Evolutionary conservation across 2,797 vertebrate species (phyloP).

Genomic region (Falco cherrug): DNA sequence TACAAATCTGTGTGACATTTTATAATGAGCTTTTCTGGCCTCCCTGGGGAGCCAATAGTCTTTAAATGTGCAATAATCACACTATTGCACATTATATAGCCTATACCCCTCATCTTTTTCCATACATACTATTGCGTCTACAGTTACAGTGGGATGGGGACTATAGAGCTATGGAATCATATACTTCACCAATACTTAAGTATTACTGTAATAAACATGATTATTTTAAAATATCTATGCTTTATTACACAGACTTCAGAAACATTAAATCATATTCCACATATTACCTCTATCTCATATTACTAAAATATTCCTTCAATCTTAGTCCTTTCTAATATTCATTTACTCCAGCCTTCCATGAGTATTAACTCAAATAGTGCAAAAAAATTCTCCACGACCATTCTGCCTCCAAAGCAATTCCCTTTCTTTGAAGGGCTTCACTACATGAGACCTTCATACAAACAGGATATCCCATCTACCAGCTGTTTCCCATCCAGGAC

Average conservation of each 20-base stretch:
- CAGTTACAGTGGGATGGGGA: background rate
- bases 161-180: background rate
- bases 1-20: background rate
- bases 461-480: background rate
- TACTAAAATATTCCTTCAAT: background rate
- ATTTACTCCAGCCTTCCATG: background rate
- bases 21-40: background rate
- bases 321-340: background rate
- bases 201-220: background rate
- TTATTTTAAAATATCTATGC: background rate
- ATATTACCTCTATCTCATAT: background rate
- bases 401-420: background rate
- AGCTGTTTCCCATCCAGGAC: slow-evolving; percentile 36
- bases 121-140: background rate
- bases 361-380: background rate
- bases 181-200: background rate
- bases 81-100: background rate
- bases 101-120: background rate
- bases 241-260: background rate
- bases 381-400: background rate
- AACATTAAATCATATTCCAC: background rate
- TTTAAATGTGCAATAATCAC: background rate
- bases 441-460: background rate
- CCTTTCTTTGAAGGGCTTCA: background rate
- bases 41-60: background rate